Percentiles rank a stretch among this genome's conserved stretches.
phyloP scores from a whole-genome alignment of 2,888 invertebrate species.

The Anodontia alba region DNA sequence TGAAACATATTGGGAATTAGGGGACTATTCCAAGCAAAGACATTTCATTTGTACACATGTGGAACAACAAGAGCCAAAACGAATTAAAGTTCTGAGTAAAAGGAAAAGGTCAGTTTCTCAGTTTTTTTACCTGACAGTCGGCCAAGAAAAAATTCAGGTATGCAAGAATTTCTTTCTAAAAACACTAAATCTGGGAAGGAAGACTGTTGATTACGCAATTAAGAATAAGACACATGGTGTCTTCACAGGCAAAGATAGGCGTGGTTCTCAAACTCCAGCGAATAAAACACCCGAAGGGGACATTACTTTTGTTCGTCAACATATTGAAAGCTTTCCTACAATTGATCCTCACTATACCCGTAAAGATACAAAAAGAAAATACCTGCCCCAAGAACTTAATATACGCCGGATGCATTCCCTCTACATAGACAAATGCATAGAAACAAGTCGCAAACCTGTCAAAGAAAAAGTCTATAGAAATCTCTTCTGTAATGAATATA shows the following conservation, averaged over 20 bases:
- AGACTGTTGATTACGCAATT: too few species aligned
- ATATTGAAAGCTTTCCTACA: background rate
- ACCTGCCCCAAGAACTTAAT: background rate
- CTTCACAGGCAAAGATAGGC: too few species aligned
- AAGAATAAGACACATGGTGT: too few species aligned
- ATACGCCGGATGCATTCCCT: background rate
- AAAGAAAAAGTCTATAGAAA: conserved; percentile 24
- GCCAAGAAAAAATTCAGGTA: background rate
- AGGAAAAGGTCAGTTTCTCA: conserved; percentile 40
- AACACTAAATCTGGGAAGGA: too few species aligned
- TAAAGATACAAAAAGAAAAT: background rate
- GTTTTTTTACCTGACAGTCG: background rate
- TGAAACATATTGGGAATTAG: conserved; percentile 56
- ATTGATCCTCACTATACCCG: background rate
- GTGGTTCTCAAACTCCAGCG: too few species aligned
- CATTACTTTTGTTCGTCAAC: background rate
- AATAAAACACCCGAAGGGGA: background rate
- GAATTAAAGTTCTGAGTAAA: conserved; percentile 26
- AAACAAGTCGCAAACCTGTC: too few species aligned
- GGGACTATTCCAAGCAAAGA: conserved; percentile 54
- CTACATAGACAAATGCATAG: background rate
- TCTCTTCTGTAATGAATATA: conserved; percentile 33
- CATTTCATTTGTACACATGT: conserved; percentile 59
- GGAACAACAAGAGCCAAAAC: conserved; percentile 45
- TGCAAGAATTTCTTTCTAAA: too few species aligned